Conservation (phyloP, 2,888 invertebrate genomes). For the Ormyrus labotus region DNA sequence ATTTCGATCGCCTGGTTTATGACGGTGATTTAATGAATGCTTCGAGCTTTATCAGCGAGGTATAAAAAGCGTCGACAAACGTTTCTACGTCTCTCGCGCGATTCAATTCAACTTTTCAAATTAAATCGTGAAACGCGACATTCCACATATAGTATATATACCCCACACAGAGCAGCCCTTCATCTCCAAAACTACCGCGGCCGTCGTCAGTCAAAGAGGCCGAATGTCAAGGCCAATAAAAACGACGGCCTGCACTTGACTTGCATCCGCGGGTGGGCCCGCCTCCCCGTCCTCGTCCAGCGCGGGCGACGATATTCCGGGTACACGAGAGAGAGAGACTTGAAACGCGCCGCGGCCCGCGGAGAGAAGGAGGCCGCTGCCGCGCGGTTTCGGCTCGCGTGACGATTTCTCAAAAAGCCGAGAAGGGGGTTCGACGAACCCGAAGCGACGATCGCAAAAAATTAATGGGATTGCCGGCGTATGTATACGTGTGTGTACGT, state of each 20-base stretch:
- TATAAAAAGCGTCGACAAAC: no score
- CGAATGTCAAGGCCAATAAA: neutral
- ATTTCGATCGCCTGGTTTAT: no score
- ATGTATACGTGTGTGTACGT: neutral
- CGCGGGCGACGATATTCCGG: constrained; percentile 19
- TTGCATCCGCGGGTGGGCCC: neutral
- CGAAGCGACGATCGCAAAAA: neutral
- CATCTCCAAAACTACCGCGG: no score
- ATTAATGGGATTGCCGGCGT: neutral
- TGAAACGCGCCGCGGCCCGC: no score
- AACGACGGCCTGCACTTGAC: neutral
- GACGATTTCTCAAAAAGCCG: constrained; percentile 11
- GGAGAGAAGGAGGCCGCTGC: neutral
- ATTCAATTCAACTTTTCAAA: no score
- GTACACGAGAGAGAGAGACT: neutral
- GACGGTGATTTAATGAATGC: no score
- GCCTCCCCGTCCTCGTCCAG: neutral
- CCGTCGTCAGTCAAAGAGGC: no score
- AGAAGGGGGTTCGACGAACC: neutral
- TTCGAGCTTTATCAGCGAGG: no score
- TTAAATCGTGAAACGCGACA: no score
- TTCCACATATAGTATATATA: no score
- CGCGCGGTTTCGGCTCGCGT: neutral
- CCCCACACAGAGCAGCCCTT: no score
- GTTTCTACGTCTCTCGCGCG: no score